Evolutionary conservation across 2,888 invertebrate genomes (phyloP).

Genomic region (Drosophila siamana): DNA sequence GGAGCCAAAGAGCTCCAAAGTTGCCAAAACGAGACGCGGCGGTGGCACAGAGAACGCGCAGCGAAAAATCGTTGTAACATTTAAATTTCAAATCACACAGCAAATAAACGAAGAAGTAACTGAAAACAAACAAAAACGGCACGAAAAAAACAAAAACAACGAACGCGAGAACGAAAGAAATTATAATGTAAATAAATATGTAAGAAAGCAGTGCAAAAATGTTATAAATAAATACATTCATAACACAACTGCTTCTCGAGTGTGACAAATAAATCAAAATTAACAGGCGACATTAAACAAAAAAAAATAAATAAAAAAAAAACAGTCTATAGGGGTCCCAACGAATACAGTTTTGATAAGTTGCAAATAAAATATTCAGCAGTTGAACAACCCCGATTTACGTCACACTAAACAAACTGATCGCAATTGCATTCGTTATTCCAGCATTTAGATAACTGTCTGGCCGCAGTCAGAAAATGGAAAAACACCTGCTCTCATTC

Average conservation of each 20-base stretch:
- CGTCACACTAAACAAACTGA: not conserved
- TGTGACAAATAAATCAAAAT: not conserved
- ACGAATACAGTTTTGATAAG: too few relatives aligned
- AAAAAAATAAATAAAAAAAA: too few relatives aligned
- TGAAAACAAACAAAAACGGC: not conserved
- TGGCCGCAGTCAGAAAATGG: not conserved
- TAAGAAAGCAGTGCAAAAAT: not conserved
- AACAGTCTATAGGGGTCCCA: too few relatives aligned
- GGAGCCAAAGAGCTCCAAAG: not conserved
- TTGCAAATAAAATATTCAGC: not conserved
- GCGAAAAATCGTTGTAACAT: constrained; percentile 7
- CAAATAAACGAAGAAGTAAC: constrained; percentile 1
- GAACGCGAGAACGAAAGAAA: not conserved
- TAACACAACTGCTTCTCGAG: too few relatives aligned
- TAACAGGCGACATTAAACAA: too few relatives aligned
- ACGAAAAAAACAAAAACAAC: not conserved
- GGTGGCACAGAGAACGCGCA: not conserved
- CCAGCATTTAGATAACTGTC: not conserved
- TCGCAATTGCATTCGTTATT: not conserved
- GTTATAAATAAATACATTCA: not conserved
- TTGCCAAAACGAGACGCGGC: not conserved
- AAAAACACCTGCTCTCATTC: not conserved
- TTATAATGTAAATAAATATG: constrained; percentile 17
- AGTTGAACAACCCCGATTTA: not conserved
- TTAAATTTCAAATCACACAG: constrained; percentile 25